phyloP scores from a whole-genome alignment of 2,888 invertebrate genomes.

The Troides aeacus region DNA sequence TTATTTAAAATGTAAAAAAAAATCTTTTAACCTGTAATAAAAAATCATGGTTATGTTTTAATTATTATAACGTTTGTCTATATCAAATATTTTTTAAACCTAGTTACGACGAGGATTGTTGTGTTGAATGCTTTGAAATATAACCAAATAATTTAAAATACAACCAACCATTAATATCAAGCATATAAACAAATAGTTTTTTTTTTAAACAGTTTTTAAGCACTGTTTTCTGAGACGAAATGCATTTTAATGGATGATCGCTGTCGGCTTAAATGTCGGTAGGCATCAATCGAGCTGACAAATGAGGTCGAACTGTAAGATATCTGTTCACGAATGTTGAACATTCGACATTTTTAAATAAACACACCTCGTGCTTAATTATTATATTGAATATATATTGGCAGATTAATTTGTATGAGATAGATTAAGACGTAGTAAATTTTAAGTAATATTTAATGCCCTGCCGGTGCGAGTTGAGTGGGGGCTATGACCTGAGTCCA shows the following conservation, averaged over 20 bases:
- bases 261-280: conserved; percentile 33
- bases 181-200: not conserved
- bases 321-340: conserved; percentile 52
- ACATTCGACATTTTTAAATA: conserved; percentile 61
- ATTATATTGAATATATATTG: conserved; percentile 50
- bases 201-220: conserved; percentile 7
- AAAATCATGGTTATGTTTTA: too few relatives aligned
- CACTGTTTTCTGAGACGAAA: conserved; percentile 19
- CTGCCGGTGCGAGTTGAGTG: not conserved
- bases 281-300: conserved; percentile 35
- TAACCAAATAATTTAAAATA: too few relatives aligned
- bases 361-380: conserved; percentile 50
- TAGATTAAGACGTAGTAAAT: not conserved
- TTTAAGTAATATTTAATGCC: not conserved
- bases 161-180: too few relatives aligned
- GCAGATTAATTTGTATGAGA: not conserved
- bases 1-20: too few relatives aligned
- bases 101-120: too few relatives aligned
- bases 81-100: too few relatives aligned
- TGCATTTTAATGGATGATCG: conserved; percentile 29
- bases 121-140: too few relatives aligned
- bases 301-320: conserved; percentile 55
- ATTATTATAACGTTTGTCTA: too few relatives aligned
- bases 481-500: not conserved
- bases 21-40: too few relatives aligned